A percentile compares a stretch with the other conserved stretches of the same genome.
These are phyloP conservation scores for Mormyrops attenuatus DNA, from an alignment of 2,797 vertebrate genomes.

Conservation along the genomic window DNA sequence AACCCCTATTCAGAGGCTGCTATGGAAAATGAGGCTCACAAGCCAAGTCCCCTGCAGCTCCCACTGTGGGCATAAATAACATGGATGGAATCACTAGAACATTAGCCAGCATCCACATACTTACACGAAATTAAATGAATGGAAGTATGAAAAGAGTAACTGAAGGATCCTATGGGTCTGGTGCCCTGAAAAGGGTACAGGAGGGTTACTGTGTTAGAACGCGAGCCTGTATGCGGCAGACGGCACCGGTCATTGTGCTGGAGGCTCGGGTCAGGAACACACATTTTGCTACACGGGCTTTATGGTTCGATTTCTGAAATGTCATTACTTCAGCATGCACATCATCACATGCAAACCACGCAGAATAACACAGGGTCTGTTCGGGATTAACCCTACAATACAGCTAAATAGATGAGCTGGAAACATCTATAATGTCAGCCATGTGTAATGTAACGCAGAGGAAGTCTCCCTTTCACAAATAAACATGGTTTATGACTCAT, in stretches of 20 bases:
- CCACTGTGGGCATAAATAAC: neutral
- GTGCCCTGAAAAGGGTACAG: neutral
- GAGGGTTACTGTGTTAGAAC: neutral
- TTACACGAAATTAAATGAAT: neutral
- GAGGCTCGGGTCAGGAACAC: neutral
- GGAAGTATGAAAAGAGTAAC: neutral
- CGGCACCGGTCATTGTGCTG: neutral
- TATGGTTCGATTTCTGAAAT: neutral
- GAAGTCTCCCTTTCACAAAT: slow-evolving; percentile 65
- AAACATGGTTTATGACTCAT: slow-evolving; percentile 69
- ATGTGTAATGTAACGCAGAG: slow-evolving; percentile 59
- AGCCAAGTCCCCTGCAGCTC: neutral
- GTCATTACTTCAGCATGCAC: neutral
- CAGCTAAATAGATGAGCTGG: slow-evolving; percentile 51
- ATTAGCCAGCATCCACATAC: neutral
- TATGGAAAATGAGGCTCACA: neutral
- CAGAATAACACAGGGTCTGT: neutral
- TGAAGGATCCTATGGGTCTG: neutral
- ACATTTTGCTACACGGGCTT: neutral
- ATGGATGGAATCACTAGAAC: neutral
- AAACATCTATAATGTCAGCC: slow-evolving; percentile 59
- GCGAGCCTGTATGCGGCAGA: neutral
- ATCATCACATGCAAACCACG: neutral
- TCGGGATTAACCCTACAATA: slow-evolving; percentile 36
- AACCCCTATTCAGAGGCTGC: neutral